Conservation (phyloP, 2,113 vertebrate genomes). For the Pseudolaguvia tuberculata region DNA sequence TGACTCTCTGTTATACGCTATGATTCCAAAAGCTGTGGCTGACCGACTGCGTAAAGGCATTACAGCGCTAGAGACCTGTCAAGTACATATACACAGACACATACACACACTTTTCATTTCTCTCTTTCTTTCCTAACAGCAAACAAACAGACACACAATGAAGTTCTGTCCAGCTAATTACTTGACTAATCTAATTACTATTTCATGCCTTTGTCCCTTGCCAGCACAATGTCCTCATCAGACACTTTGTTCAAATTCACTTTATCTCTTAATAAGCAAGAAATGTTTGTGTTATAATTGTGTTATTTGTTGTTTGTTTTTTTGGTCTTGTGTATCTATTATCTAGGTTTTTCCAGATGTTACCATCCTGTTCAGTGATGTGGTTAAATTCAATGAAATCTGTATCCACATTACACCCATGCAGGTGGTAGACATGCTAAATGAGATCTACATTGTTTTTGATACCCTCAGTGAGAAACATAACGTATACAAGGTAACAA, state of each 20-base stretch:
- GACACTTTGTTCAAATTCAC: background rate
- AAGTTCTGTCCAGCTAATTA: slow-evolving; percentile 15
- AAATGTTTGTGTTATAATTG: slow-evolving; percentile 1
- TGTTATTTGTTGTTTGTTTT: slow-evolving; percentile 13
- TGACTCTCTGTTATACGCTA: slow-evolving; percentile 69
- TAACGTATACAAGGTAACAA: slow-evolving; percentile 69
- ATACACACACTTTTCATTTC: background rate
- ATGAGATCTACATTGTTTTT: slow-evolving; percentile 73
- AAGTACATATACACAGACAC: slow-evolving; percentile 53
- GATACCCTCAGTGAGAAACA: slow-evolving; percentile 74
- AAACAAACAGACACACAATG: slow-evolving; percentile 14
- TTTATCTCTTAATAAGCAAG: background rate
- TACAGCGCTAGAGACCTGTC: slow-evolving; percentile 67
- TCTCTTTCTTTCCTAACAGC: background rate
- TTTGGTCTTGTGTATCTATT: slow-evolving; percentile 6
- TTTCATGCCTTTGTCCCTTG: background rate
- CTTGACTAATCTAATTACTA: slow-evolving; percentile 17
- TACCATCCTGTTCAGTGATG: slow-evolving; percentile 73
- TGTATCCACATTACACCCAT: slow-evolving; percentile 74
- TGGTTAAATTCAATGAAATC: slow-evolving; percentile 73
- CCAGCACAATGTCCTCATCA: slow-evolving; percentile 11
- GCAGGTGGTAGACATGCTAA: slow-evolving; percentile 76
- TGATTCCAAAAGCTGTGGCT: slow-evolving; percentile 70
- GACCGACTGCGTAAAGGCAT: slow-evolving; percentile 69
- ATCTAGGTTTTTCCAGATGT: slow-evolving; percentile 69